phyloP scores from a whole-genome alignment of 1,140 invertebrate species.

The Monochamus saltuarius region DNA sequence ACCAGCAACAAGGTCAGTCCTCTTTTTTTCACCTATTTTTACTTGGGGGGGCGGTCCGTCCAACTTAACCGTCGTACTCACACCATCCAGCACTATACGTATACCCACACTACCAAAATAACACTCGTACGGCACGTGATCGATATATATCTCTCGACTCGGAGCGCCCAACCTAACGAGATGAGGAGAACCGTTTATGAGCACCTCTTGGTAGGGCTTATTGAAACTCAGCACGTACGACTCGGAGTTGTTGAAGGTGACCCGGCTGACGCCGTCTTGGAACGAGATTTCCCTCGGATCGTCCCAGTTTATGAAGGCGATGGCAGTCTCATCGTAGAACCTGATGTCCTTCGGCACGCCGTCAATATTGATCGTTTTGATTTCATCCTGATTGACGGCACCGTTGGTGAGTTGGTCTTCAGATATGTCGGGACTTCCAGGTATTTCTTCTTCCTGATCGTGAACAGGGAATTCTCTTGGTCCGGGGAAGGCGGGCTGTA shows the following conservation, averaged over 20 bases:
- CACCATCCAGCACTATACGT: slow-evolving; percentile 77
- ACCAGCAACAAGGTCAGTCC: slow-evolving; percentile 76
- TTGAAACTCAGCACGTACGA: slow-evolving; percentile 68
- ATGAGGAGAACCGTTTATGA: slow-evolving; percentile 69
- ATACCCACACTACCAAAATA: slow-evolving; percentile 89
- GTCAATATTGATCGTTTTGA: slow-evolving; percentile 83
- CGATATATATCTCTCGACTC: slow-evolving; percentile 87
- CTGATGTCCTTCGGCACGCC: slow-evolving; percentile 78
- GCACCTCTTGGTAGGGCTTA: slow-evolving; percentile 69
- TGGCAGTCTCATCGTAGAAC: slow-evolving; percentile 80
- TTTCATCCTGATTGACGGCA: slow-evolving; percentile 58
- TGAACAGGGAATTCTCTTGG: neutral
- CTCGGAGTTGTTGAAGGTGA: slow-evolving; percentile 73
- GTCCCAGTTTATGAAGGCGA: slow-evolving; percentile 80
- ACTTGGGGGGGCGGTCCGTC: slow-evolving; percentile 87
- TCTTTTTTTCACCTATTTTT: slow-evolving; percentile 68
- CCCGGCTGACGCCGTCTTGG: slow-evolving; percentile 64
- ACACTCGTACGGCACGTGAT: slow-evolving; percentile 83
- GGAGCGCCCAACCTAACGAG: slow-evolving; percentile 88
- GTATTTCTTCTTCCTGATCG: slow-evolving; percentile 3
- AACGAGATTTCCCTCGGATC: slow-evolving; percentile 85
- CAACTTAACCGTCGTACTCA: slow-evolving; percentile 72
- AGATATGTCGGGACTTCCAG: neutral
- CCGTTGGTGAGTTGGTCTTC: slow-evolving; percentile 14
- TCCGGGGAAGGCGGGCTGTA: neutral